Base-by-base conservation (phyloP, 2,888 invertebrate genomes). In the Mechanitis messenoides region DNA sequence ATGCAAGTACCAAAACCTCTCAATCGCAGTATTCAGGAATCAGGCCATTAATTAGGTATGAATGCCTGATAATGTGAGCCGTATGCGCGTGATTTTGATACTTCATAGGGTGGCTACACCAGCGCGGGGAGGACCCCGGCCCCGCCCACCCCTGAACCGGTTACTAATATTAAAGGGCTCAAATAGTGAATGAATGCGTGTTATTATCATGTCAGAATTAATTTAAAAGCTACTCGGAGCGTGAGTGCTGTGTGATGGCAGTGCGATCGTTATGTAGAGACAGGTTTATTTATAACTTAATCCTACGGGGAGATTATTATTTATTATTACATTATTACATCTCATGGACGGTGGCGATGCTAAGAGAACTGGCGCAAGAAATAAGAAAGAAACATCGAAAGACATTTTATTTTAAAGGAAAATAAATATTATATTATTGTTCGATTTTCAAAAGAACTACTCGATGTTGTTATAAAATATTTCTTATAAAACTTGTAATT, bases 21-120 rank as follows among this genome's bases (percentile, higher is more conserved):
- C 53, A 68, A 65, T 68, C 72, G 65, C 60, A 53, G 64, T 74
- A 72, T 20, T 75, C 61, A 6, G 5, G 31, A 31, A 62, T 68
- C 72, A 77, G 74, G 76, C 77, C 80, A 85, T 86, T 88, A 88
- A 89, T 89, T 88, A 88, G 87, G 83, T 84, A 88, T 87, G 88
- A 89, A 88, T 85, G 81, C 84, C 77, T 82, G 76, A 76, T 87
- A 88, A 88, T 87, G 81, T 75, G 80, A 74, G 78, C 87, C 87
- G 83, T 87, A 86, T 85, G 88, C 77, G 80, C 83, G 83, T 82
- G 84, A 80, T 81, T 74, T 69, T 75, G 78, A 77, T 79, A 76
- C 76, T 75, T 74, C 77, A 74, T 70, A 72, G 81, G 83, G 83
- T 73, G 83, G 83, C 78, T 62, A 72, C 62, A 57, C 59, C n/a